phyloP scores from a whole-genome alignment of 2,113 vertebrate species.

The Emberiza fucata region DNA sequence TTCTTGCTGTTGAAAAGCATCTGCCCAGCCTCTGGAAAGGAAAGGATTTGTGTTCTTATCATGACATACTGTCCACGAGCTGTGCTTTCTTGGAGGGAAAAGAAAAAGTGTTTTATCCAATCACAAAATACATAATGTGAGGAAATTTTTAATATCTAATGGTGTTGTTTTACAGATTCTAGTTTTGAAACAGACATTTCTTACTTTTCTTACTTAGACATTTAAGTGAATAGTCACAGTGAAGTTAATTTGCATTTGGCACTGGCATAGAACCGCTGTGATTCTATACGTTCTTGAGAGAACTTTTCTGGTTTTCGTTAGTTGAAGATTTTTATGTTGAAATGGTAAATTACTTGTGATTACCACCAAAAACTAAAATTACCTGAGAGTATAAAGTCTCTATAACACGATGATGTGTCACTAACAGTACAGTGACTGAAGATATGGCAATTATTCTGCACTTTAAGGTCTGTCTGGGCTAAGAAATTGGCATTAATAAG shows the following conservation, averaged over 20 bases:
- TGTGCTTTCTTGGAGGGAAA: not conserved
- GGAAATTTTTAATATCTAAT: not conserved
- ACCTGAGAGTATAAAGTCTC: not conserved
- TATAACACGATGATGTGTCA: not conserved
- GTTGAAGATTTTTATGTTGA: not conserved
- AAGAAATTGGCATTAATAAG: not conserved
- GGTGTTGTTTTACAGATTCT: not conserved
- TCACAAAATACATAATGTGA: not conserved
- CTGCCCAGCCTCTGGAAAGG: not conserved
- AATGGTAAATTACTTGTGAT: not conserved
- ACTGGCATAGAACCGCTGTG: not conserved
- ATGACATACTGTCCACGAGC: not conserved
- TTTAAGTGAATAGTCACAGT: not conserved
- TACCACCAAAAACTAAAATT: not conserved
- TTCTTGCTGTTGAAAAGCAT: not conserved
- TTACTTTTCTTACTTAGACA: not conserved
- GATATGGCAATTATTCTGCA: not conserved
- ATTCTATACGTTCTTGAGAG: not conserved
- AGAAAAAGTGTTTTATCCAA: not conserved
- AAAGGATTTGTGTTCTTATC: not conserved
- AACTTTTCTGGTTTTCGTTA: not conserved
- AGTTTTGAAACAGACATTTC: not conserved
- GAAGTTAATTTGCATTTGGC: not conserved
- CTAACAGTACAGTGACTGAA: not conserved
- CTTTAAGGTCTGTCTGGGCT: not conserved